Evolutionary conservation across 2,113 vertebrate genomes (phyloP).

Genomic region (Apodemus sylvaticus): DNA sequence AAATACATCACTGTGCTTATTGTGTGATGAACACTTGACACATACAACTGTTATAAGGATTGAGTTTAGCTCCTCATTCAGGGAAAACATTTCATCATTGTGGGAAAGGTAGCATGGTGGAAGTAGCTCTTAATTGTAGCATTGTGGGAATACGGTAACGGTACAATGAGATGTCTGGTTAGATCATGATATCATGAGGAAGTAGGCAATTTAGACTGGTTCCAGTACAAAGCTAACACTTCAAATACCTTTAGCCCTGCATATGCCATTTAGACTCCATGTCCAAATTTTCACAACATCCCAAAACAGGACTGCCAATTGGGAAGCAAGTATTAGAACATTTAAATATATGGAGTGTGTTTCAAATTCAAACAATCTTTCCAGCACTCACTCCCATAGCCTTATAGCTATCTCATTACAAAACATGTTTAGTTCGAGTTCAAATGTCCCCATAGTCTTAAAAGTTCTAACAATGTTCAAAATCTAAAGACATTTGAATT

Average conservation of each 20-base stretch:
- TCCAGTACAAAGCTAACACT: not conserved
- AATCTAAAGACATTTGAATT: not conserved
- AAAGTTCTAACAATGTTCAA: not conserved
- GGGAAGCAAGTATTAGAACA: not conserved
- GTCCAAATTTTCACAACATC: not conserved
- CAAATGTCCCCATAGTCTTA: not conserved
- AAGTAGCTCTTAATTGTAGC: not conserved
- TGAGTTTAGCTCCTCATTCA: not conserved
- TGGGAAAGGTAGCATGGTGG: not conserved
- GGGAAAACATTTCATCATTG: not conserved
- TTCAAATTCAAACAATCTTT: not conserved
- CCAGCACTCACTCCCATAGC: not conserved
- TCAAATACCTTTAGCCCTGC: not conserved
- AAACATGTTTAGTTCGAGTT: not conserved
- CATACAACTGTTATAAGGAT: not conserved
- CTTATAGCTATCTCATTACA: not conserved
- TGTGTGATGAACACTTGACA: not conserved
- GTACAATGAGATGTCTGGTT: not conserved
- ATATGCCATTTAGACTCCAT: not conserved
- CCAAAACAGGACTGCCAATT: not conserved
- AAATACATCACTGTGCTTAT: not conserved
- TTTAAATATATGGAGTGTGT: not conserved
- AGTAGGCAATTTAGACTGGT: not conserved
- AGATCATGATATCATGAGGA: not conserved
- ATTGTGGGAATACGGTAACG: not conserved